Evolutionary conservation across 2,888 invertebrate genomes (phyloP).

Genomic region (Pterostichus madidus): DNA sequence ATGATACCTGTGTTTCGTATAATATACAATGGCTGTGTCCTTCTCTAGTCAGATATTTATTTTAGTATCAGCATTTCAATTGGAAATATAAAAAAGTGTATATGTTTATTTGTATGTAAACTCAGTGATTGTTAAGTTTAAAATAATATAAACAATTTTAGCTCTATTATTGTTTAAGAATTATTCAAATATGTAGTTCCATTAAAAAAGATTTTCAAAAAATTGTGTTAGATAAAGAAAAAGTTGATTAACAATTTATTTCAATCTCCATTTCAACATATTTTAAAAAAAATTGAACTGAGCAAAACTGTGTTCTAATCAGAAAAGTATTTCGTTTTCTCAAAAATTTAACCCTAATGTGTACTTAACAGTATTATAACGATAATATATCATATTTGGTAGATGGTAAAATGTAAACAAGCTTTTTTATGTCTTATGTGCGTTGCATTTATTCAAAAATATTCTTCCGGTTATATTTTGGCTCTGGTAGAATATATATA

Average conservation of each 20-base stretch:
- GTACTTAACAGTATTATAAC: conserved; percentile 9
- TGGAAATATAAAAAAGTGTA: not conserved
- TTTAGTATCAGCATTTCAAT: not conserved
- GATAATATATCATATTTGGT: conserved; percentile 21
- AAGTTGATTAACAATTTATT: too few relatives aligned
- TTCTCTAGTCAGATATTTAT: not conserved
- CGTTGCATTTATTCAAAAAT: conserved; percentile 4
- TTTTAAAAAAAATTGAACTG: not conserved
- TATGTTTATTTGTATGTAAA: not conserved
- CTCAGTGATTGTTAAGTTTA: not conserved
- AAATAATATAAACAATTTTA: too few relatives aligned
- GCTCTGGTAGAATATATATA: not conserved
- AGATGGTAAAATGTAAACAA: conserved; percentile 21
- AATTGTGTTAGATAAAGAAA: too few relatives aligned
- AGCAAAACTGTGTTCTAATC: not conserved
- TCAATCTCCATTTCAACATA: too few relatives aligned
- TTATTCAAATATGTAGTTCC: too few relatives aligned
- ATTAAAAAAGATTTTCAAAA: too few relatives aligned
- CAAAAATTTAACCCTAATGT: not conserved
- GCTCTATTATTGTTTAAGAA: too few relatives aligned
- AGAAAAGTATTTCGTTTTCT: conserved; percentile 1
- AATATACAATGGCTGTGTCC: conserved; percentile 14
- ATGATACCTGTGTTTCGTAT: conserved; percentile 1
- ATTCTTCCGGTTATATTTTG: not conserved
- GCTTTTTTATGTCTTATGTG: conserved; percentile 18